Conservation (phyloP, 92 coral and sea anemone genomes). For the Phymanthus crucifer region DNA sequence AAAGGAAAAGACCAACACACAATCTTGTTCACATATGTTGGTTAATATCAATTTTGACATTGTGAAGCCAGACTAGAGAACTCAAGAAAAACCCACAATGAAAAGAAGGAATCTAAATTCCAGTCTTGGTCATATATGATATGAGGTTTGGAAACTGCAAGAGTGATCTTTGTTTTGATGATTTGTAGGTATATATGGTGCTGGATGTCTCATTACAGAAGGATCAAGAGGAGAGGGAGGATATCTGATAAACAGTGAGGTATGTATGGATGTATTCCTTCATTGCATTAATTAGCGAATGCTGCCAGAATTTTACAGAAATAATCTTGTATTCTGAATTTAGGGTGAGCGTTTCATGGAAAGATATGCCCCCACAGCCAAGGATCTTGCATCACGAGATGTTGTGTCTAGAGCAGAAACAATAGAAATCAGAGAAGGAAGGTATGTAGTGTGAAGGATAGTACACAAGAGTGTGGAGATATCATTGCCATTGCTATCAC, state of each 20-base stretch:
- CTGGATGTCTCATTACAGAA: conserved; percentile 95
- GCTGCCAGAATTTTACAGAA: not conserved
- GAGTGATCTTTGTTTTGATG: not conserved
- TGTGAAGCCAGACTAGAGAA: too few relatives aligned
- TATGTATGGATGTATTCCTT: not conserved
- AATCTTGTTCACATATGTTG: too few relatives aligned
- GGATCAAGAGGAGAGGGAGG: conserved; percentile 99
- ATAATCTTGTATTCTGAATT: not conserved
- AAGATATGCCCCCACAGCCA: conserved; percentile 98
- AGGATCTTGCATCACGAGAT: conserved; percentile 97
- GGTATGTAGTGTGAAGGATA: conserved; percentile 38
- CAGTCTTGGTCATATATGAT: too few relatives aligned
- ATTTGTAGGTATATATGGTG: conserved; percentile 88
- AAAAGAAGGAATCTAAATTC: too few relatives aligned
- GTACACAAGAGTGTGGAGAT: not conserved
- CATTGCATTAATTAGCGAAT: not conserved
- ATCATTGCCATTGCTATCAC: too few relatives aligned
- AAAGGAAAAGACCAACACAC: too few relatives aligned
- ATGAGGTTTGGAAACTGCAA: not conserved
- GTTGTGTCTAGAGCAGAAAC: conserved; percentile 96
- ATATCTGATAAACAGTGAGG: conserved; percentile 95
- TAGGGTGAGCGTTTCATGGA: conserved; percentile 99
- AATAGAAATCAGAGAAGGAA: conserved; percentile 95
- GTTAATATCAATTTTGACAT: too few relatives aligned
- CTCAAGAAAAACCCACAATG: too few relatives aligned